Evolutionary conservation across 2,113 vertebrate species (phyloP).

Genomic region (Struthidea cinerea): DNA sequence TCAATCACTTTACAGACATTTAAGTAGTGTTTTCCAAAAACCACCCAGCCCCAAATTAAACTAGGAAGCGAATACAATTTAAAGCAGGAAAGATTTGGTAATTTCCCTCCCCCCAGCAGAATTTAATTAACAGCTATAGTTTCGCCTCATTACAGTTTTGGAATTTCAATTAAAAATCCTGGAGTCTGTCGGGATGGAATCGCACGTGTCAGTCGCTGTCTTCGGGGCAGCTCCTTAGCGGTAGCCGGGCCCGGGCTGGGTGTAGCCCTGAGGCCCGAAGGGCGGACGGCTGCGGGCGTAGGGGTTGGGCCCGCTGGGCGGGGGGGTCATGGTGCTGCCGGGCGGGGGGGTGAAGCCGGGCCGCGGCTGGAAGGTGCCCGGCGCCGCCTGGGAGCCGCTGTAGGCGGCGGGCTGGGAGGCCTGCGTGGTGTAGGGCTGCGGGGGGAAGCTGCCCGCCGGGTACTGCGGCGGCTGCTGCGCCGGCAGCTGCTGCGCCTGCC

Average conservation of each 20-base stretch:
- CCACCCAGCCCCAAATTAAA: constrained; percentile 44
- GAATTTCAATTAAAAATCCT: constrained; percentile 64
- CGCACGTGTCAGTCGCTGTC: background rate
- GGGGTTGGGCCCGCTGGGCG: constrained; percentile 87
- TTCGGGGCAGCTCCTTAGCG: constrained; percentile 76
- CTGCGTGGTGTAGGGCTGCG: constrained; percentile 91
- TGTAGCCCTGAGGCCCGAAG: constrained; percentile 86
- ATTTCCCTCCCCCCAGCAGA: constrained; percentile 50
- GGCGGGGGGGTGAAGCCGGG: constrained; percentile 87
- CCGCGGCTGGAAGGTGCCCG: constrained; percentile 83
- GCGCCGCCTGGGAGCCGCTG: constrained; percentile 78
- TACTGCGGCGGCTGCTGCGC: constrained; percentile 86
- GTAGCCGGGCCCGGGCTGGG: constrained; percentile 95
- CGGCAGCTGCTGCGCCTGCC: constrained; percentile 77
- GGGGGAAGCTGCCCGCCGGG: constrained; percentile 81
- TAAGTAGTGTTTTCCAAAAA: constrained; percentile 80
- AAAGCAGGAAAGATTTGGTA: constrained; percentile 73
- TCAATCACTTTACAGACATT: constrained; percentile 73
- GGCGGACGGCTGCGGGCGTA: constrained; percentile 90
- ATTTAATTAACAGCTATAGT: constrained; percentile 60
- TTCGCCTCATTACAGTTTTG: constrained; percentile 60
- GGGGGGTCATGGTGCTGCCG: constrained; percentile 84
- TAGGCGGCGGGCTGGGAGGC: constrained; percentile 87
- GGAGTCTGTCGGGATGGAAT: constrained; percentile 62
- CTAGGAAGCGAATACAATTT: constrained; percentile 74